Percentiles rank a stretch among this genome's conserved stretches.
phyloP scores from a whole-genome alignment of 2,888 invertebrate species.

The Leucoma salicis region DNA sequence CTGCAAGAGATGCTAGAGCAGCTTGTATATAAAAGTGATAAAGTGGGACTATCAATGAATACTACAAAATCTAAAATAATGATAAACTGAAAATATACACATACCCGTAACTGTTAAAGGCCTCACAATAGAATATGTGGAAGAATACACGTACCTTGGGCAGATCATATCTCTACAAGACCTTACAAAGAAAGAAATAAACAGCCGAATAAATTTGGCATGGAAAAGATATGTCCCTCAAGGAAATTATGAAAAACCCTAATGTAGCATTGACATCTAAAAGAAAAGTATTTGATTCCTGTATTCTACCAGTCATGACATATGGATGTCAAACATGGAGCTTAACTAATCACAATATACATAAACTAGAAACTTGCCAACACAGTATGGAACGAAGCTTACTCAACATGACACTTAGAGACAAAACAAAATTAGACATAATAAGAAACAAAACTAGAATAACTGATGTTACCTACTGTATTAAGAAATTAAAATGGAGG shows the following conservation, averaged over 20 bases:
- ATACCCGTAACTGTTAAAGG: neutral
- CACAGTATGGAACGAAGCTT: no score
- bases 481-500: no score
- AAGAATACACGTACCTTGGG: slow-evolving; percentile 1
- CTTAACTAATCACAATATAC: no score
- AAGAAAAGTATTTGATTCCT: no score
- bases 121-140: neutral
- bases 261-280: no score
- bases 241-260: neutral
- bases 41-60: neutral
- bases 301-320: no score
- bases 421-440: no score
- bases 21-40: neutral
- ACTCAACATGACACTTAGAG: no score
- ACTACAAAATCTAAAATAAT: neutral
- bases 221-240: neutral
- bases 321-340: no score
- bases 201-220: neutral
- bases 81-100: neutral
- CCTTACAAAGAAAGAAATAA: slow-evolving; percentile 2
- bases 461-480: no score
- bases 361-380: no score
- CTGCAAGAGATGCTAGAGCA: neutral
- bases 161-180: neutral
- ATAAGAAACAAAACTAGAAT: no score